Evolutionary conservation across 2,888 invertebrate genomes (phyloP).

Genomic region (Oscheius sp.): DNA sequence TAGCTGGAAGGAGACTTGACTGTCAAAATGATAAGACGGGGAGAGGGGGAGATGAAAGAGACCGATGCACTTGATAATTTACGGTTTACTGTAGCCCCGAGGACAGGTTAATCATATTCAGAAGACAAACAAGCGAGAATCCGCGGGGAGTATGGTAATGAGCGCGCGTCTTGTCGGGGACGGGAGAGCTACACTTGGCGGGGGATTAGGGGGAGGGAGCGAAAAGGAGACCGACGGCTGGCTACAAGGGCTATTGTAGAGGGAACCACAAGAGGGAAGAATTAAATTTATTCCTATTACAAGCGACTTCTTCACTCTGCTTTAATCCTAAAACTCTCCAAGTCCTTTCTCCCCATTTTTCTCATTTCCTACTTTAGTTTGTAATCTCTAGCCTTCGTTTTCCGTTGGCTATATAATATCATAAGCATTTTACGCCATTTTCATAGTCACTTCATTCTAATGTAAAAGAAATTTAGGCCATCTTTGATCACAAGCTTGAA

Average conservation of each 20-base stretch:
- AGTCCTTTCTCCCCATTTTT: no score
- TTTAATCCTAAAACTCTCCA: no score
- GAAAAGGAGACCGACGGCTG: constrained; percentile 16
- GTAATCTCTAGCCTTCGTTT: no score
- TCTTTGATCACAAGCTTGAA: no score
- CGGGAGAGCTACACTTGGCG: not conserved
- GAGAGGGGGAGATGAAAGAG: no score
- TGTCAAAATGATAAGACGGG: not conserved
- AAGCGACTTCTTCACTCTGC: no score
- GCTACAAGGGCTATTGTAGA: constrained; percentile 20
- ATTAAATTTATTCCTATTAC: not conserved
- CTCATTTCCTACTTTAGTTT: no score
- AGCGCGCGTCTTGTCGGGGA: not conserved
- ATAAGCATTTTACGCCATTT: no score
- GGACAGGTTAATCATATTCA: constrained; percentile 22
- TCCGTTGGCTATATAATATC: no score
- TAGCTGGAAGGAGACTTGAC: not conserved
- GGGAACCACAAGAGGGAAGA: not conserved
- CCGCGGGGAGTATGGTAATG: constrained; percentile 14
- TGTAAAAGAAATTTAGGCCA: no score
- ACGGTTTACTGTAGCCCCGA: constrained; percentile 12
- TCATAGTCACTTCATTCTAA: no score
- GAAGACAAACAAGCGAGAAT: not conserved
- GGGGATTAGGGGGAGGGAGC: constrained; percentile 6
- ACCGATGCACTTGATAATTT: constrained; percentile 3